Base-by-base conservation (phyloP, 2,888 invertebrate genomes). In the Geophilus truncorum region DNA sequence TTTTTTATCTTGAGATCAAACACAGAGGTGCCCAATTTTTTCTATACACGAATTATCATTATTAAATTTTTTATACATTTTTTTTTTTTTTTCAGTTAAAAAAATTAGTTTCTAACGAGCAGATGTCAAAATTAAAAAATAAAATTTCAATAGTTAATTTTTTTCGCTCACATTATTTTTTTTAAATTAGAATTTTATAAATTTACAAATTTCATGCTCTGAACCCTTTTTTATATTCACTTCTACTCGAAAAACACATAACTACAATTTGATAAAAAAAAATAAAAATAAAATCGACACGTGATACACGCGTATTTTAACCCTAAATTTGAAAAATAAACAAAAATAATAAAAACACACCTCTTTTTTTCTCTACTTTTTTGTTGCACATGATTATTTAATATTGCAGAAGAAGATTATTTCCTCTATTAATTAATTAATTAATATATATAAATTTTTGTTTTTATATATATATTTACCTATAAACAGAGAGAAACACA, bases 291-390 rank as follows among this genome's bases (percentile, higher is more conserved):
- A 5, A 75, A 75, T 75, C 23, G 7, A 25, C 77, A 77, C 77
- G 77, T 77, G 77, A 77, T 77, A 32, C 77, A 77, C 77, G 77
- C 30, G 77, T 36, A 75, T 75, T 75, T 77, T 34, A 70, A 70
- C 23, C 28, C 28, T 57, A 57, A 57, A 57, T 21, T 57, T 6
- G 12, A 70, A 23, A 28, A 28, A 62, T 23, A 3, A 57, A 9
- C 15, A 62, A 25, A 28, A 28, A 28, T 25, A 15, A 25, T 25
- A 70, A 4, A 70, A 25, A 70, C 25, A 70, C 70, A 23, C 28
- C 57, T 23, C 57, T 23, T n/a, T n/a, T 12, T 45, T 25, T 70
- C 70, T 70, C 25, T 28, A 28, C 28, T 70, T 70, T n/a, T n/a
- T 70, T 70, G 25, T 70, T 70, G 70, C 70, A 70, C 70, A 70